Base-by-base conservation (phyloP, 2,113 vertebrate species). In the Chaetorhynchus papuensis region DNA sequence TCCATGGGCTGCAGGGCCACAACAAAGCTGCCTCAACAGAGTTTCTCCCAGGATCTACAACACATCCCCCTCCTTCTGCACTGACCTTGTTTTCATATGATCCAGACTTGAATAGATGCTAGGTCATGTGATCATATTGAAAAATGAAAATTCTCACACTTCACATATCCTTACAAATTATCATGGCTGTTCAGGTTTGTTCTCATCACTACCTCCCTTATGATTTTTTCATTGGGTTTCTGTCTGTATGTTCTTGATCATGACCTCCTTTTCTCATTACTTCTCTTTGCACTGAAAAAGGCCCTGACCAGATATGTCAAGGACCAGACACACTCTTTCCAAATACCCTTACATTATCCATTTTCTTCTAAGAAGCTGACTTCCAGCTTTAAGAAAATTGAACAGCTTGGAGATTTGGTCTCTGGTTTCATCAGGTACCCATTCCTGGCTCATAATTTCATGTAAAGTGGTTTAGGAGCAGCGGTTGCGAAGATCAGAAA, bases 291-390 rank as follows among this genome's bases (percentile, higher is more conserved):
- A 31, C 11, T 39, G 30, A 56, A 53, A 60, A 79, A 57, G 26
- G 2, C 22, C 7, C 41, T 64, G 45, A 74, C 8, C 11, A 70
- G 22, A 11, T 24, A 28, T 0, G 0, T 37, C 23, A 26, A 52
- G 8, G 7, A 24, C 20, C 8, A 64, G 30, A 83, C 4, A 60
- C 27, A 30, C 3, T 61, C 5, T 37, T 60, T 80, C 6, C 33
- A 42, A 18, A 28, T 53, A 42, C 1, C 10, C 7, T 53, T 39
- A 44, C 3, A 18, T 68, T 72, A 57, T 15, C 10, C 0, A 13
- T 74, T 79, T 82, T 66, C 47, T 66, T 79, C 44, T 37, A 12
- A 44, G 35, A 61, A 37, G 6, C 7, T 65, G 66, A 9, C 7
- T 59, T 90, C 9, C 12, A 59, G 28, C 33, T 81, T 63, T 59